Conservation (phyloP, 2,113 vertebrate genomes). For the Seriola quinqueradiata region DNA sequence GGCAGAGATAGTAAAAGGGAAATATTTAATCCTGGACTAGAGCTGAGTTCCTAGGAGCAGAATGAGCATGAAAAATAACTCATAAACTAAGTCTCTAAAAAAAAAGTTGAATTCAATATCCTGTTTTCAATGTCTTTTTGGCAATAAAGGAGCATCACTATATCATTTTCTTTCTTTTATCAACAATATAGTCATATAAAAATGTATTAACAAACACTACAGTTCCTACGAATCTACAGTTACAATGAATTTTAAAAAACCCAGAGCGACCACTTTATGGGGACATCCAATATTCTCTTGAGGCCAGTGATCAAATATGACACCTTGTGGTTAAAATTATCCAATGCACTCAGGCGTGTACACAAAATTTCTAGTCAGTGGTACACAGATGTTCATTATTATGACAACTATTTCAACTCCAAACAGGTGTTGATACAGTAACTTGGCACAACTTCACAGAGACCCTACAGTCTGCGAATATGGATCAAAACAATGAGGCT, state of each 20-base stretch:
- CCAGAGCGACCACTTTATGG: background rate
- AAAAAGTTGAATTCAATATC: background rate
- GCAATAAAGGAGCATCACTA: background rate
- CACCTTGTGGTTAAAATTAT: constrained; percentile 67
- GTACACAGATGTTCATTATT: constrained; percentile 6
- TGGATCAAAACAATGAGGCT: background rate
- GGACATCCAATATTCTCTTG: background rate
- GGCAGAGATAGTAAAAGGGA: background rate
- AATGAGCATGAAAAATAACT: background rate
- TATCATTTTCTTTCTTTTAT: background rate
- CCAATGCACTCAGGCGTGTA: constrained; percentile 44
- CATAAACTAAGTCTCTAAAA: too few relatives aligned
- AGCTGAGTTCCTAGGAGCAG: constrained; percentile 1
- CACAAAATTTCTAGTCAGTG: background rate
- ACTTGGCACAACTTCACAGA: background rate
- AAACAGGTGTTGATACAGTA: constrained; percentile 7
- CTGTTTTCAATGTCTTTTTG: background rate
- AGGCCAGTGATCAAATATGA: constrained; percentile 50
- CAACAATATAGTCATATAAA: background rate
- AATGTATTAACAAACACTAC: background rate
- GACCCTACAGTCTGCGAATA: background rate
- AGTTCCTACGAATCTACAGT: background rate
- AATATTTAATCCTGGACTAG: constrained; percentile 19
- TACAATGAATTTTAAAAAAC: background rate
- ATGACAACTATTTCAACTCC: background rate